Base-by-base conservation (phyloP, 2,888 invertebrate species). In the Scaptomyza parva region DNA sequence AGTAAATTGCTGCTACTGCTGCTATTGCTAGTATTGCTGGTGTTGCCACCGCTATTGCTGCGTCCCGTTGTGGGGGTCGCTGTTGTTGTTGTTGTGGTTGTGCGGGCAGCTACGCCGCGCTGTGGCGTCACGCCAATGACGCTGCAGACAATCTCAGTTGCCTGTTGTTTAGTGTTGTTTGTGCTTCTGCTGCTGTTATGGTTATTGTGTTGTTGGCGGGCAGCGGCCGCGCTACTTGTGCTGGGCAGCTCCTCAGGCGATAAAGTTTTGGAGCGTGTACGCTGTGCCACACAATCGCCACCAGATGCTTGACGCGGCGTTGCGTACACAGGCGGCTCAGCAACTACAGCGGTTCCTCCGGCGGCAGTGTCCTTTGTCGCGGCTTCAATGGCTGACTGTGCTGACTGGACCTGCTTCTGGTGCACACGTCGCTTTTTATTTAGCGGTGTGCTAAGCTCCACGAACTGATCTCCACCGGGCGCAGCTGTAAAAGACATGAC, bases 211-310 rank as follows among this genome's bases (percentile, higher is more conserved):
- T 30, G 18, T 30, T 53, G 62, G 22, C 85, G 74, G 5, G 78
- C 73, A 37, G 76, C 82, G 5, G 72, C 70, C 39, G 76, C 70
- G 35, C 70, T 75, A 75, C 86, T 86, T 9, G 86, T 83, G 68
- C 83, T 85, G 4, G 87, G 77, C 60, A 77, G 47, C 63, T 84
- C 83, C 48, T 88, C 86, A 12, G 87, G 86, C 33, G 86, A 80
- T 22, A 85, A 44, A 22, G 91, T 91, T 72, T 90, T 92, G 17
- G 92, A 92, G 30, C 92, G 88, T 41, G 92, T 91, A 64, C 92
- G 81, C 57, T 89, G 88, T 39, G 91, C 92, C 58, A 91, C 90
- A 68, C 91, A 91, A 81, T 91, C 91, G 6, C 78, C 77, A 37
- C 71, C 75, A 20, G 76, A 62, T 45, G 76, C 33, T 30, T 61